phyloP scores from a whole-genome alignment of 2,797 vertebrate genomes.

The Euthynnus affinis region DNA sequence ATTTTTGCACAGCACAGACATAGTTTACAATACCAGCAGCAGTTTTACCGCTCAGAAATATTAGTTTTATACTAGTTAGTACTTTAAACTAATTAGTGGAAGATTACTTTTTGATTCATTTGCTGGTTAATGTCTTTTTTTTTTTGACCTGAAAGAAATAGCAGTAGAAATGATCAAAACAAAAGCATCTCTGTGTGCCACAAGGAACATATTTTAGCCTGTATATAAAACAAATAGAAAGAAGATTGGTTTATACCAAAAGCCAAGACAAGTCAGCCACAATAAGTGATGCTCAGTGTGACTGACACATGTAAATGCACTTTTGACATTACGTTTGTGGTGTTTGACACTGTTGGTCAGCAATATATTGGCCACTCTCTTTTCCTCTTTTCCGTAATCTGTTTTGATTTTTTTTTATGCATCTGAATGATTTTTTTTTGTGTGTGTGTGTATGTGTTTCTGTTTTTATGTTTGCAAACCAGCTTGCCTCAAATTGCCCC shows the following conservation, averaged over 20 bases:
- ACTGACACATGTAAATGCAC: neutral
- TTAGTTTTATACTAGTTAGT: neutral
- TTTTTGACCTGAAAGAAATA: too few relatives aligned
- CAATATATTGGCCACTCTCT: neutral
- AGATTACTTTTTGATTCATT: neutral
- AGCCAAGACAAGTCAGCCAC: neutral
- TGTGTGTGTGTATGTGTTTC: too few relatives aligned
- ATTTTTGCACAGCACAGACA: too few relatives aligned
- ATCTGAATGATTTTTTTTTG: neutral
- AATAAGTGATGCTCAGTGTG: neutral
- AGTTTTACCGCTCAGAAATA: too few relatives aligned
- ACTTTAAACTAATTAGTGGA: too few relatives aligned
- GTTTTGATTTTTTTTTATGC: neutral
- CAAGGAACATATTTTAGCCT: neutral
- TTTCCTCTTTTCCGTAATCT: neutral
- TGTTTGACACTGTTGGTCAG: neutral
- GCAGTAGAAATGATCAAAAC: too few relatives aligned
- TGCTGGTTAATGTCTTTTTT: neutral
- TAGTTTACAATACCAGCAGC: too few relatives aligned
- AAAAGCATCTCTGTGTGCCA: neutral
- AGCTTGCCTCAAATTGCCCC: neutral
- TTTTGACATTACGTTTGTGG: neutral
- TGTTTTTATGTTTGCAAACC: conserved; percentile 1
- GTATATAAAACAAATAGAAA: neutral
- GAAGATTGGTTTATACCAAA: neutral